Conservation (phyloP, 2,113 vertebrate genomes). For the Gopherus flavomarginatus region DNA sequence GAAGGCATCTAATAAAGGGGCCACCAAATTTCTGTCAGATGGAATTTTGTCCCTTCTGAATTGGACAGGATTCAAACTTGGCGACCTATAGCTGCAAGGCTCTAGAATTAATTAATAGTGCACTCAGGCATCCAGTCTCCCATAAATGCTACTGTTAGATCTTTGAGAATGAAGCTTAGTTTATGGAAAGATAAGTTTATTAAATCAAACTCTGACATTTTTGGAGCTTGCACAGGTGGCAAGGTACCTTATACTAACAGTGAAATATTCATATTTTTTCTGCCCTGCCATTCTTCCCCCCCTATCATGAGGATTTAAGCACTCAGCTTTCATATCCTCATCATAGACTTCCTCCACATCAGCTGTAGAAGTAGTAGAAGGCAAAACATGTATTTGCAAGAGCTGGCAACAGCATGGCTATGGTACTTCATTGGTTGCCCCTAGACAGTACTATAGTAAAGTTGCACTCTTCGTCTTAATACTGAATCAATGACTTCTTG, state of each 20-base stretch:
- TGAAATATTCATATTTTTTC: background rate
- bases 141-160: background rate
- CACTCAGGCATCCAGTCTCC: background rate
- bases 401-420: background rate
- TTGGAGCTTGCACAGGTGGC: background rate
- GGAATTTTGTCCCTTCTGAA: background rate
- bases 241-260: background rate
- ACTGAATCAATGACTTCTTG: constrained; percentile 61
- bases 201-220: background rate
- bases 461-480: constrained; percentile 17
- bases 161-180: background rate
- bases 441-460: background rate
- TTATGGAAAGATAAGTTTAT: background rate
- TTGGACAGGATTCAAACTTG: background rate
- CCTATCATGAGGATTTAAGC: background rate
- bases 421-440: constrained; percentile 3
- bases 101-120: background rate
- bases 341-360: background rate
- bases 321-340: background rate
- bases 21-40: background rate
- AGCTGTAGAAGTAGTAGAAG: background rate
- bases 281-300: background rate
- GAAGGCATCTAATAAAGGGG: background rate
- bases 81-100: background rate
- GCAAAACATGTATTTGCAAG: background rate